Base-by-base conservation (phyloP, 1,140 invertebrate species). In the Cydia fagiglandana region DNA sequence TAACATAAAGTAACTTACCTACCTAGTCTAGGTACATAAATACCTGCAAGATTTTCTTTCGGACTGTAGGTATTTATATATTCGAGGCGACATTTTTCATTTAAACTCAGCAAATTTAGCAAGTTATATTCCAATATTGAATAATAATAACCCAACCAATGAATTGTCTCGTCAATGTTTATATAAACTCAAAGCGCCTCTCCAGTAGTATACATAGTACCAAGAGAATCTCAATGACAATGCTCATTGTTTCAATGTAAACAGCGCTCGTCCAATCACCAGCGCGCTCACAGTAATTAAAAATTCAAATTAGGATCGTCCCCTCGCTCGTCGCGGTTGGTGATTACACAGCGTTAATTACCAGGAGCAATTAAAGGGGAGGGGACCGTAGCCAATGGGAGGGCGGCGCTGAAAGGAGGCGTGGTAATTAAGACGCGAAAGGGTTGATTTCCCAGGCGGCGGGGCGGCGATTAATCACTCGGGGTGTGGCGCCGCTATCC, bases 381-480 rank as follows among this genome's bases (percentile, higher is more conserved):
- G 87, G 86, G 88, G 86, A 83, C 76, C 80, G 75, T 78, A 77
- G 73, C 91, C 89, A 92, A 90, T 92, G 78, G 87, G 79, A 80
- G 81, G 64, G 77, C 86, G 78, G 45, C 81, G 75, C 88, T 92
- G 88, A 88, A 91, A 82, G 86, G 79, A 88, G 88, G 88, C 88
- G 89, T 89, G 88, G 91, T 92, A 92, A 92, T 92, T 92, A 92
- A 91, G 82, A 88, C 84, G 83, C 80, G 83, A 90, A 92, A 92
- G 90, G 91, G 91, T 91, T 91, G 84, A 88, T 91, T 91, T 92
- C 84, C 89, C 89, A 85, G 86, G 87, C 85, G 85, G 85, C 76
- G 81, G 81, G 89, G 89, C 86, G 88, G 77, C 82, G 81, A 87
- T 88, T 88, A 88, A 90, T 91, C 87, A 84, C 82, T 79, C 80